Percentiles rank a stretch among this genome's conserved stretches.
These are phyloP conservation scores for Synergus laeviventris DNA, from an alignment of 2,888 invertebrate genomes.

Conservation along the genomic window DNA sequence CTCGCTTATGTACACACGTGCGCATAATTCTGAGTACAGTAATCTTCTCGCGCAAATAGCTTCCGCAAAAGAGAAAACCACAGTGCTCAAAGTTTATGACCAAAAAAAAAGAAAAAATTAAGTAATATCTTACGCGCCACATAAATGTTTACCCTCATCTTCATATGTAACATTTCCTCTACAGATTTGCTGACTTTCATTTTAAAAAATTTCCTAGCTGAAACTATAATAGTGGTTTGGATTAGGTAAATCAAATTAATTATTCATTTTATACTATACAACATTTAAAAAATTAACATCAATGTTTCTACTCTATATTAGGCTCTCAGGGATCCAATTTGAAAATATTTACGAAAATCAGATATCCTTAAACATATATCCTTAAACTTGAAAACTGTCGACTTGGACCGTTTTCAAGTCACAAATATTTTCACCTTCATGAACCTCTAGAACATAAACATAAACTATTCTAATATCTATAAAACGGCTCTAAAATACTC, in stretches of 20 bases:
- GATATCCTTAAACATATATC: background rate
- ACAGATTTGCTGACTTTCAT: background rate
- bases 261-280: background rate
- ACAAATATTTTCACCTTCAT: constrained; percentile 23
- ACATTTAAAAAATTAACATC: too few relatives aligned
- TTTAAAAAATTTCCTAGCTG: background rate
- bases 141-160: background rate
- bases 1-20: constrained; percentile 20
- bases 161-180: background rate
- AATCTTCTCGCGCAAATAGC: constrained; percentile 28
- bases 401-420: background rate
- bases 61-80: constrained; percentile 30
- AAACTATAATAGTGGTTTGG: background rate
- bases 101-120: background rate
- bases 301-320: too few relatives aligned
- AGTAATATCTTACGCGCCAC: background rate
- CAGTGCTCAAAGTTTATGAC: constrained; percentile 9
- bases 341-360: background rate
- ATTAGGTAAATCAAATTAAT: background rate
- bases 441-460: background rate
- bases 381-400: background rate
- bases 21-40: constrained; percentile 35
- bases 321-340: too few relatives aligned
- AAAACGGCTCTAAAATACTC: constrained; percentile 4
- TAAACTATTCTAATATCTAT: background rate